Evolutionary conservation across 2,113 vertebrate genomes (phyloP), one percentile per base, ranked within the genome.

Genomic region (Spheniscus mendiculus): DNA sequence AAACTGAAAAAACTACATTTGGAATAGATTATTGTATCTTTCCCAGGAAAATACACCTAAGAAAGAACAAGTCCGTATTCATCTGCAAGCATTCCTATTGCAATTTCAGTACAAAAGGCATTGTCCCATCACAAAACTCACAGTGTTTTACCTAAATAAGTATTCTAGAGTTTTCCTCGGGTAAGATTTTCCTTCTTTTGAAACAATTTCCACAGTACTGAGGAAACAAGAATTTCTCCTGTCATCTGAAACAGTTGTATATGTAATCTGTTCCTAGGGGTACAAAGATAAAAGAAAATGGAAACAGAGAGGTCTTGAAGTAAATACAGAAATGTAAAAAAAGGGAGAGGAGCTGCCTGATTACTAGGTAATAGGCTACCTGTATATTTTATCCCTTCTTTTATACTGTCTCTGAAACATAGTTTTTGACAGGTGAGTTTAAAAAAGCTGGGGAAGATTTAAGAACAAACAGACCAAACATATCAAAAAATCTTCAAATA

Each of bases 391-490:
- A 73, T 76, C 72, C 34, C n/a, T 74, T 90, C 49, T 76, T 89
- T 96, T 59, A 22, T 72, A 19, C 14, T 85, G 26, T 67, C 83
- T 91, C 44, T 71, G 56, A 92, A 96, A 93, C 63, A 93, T 20
- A 87, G 14, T 44, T 63, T 70, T 83, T 65, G 83, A 80, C 45
- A 87, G 17, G 15, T 44, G 66, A 88, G 44, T 94, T 96, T 71
- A 45, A 83, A 87, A 67, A 81, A 69, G 23, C 30, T 69, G 65
- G 32, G 42, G 59, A 76, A 94, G 58, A 83, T 84, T 74, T 78
- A 81, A 92, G 73, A 97, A 87, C 53, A 95, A 93, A 95, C 30
- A 93, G 73, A 92, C 65, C 59, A 92, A 95, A 92, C n/a, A 25
- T n/a, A 97, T 69, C 47, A 93, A 89, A 84, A 95, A 10, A 38